phyloP scores from a whole-genome alignment of 1,140 invertebrate species.

The Brachionus sp. region DNA sequence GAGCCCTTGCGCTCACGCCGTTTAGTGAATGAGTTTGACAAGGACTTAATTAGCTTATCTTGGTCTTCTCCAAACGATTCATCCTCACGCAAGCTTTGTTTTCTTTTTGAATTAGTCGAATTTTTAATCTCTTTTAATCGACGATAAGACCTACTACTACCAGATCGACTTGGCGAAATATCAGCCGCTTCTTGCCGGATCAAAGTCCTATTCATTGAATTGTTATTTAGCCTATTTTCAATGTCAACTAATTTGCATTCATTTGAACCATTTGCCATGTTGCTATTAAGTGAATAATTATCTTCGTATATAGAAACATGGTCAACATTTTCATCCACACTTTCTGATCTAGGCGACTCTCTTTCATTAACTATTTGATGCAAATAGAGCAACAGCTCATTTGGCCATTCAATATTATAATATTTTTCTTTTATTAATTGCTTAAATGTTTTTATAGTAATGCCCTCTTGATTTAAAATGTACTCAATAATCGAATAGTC shows the following conservation, averaged over 20 bases:
- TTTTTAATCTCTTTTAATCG: slow-evolving; percentile 24
- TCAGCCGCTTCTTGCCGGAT: neutral
- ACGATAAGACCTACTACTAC: neutral
- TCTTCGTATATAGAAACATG: neutral
- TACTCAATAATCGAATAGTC: slow-evolving; percentile 39
- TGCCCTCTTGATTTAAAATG: slow-evolving; percentile 24
- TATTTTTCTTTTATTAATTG: slow-evolving; percentile 31
- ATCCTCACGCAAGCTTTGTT: neutral
- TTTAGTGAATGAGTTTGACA: slow-evolving; percentile 7
- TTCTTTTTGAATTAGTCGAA: neutral
- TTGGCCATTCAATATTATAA: slow-evolving; percentile 11
- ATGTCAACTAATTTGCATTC: neutral
- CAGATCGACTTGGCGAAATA: neutral
- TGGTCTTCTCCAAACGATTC: neutral
- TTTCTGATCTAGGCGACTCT: neutral
- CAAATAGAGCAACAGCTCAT: slow-evolving; percentile 12
- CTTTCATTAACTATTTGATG: slow-evolving; percentile 30
- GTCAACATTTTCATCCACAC: neutral
- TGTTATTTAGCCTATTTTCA: neutral
- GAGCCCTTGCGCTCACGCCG: slow-evolving; percentile 18
- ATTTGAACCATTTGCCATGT: neutral
- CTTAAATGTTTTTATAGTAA: slow-evolving; percentile 18
- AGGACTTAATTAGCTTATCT: neutral
- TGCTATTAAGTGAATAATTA: neutral
- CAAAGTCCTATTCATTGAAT: neutral